These are phyloP conservation scores for Cacoxenus indagator DNA, from an alignment of 2,888 invertebrate species.

Conservation along the genomic window DNA sequence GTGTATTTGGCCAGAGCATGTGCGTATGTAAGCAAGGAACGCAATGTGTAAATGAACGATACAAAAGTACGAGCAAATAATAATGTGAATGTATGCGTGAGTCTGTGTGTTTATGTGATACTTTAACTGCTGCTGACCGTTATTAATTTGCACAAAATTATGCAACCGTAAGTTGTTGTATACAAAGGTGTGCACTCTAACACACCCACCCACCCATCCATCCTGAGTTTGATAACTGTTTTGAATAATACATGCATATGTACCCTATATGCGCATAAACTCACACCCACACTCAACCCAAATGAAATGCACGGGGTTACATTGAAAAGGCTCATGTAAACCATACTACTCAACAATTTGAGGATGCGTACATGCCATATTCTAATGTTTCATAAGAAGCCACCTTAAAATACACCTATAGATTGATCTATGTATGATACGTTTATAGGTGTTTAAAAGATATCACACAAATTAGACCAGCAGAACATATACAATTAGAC, in stretches of 20 bases:
- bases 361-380: no score
- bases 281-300: conserved; percentile 1
- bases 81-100: not conserved
- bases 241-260: not conserved
- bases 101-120: conserved; percentile 9
- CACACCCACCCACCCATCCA: not conserved
- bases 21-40: not conserved
- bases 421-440: no score
- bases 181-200: not conserved
- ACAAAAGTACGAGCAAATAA: no score
- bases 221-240: not conserved
- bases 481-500: no score
- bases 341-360: no score
- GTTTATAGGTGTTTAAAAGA: no score
- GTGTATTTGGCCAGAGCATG: not conserved
- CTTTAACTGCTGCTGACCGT: not conserved
- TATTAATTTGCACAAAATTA: not conserved
- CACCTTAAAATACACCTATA: no score
- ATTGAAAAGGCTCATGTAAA: no score
- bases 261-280: conserved; percentile 20
- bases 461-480: no score
- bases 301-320: no score
- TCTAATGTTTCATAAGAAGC: no score
- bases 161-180: not conserved
- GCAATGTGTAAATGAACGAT: no score